Evolutionary conservation across 2,113 vertebrate species (phyloP), one percentile per base, ranked within the genome.

Genomic region (Chaenogobius annularis): DNA sequence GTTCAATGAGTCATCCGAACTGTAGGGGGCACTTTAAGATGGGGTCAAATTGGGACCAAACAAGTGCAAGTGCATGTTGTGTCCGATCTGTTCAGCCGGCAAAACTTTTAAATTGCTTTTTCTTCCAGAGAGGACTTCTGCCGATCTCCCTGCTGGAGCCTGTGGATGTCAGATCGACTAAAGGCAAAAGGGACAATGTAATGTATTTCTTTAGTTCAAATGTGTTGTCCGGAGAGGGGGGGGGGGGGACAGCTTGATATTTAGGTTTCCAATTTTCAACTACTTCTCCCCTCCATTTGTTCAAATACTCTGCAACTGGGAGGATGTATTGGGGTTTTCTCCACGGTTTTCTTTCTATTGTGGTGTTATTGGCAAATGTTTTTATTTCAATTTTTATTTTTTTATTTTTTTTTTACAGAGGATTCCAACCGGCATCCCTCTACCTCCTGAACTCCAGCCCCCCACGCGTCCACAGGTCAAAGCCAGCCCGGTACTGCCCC

Each of bases 121-220:
- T 74, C 74, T 83, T 75, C 19, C 83, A 96, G 96, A 95, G 93
- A 93, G 94, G 95, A 70, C 83, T 82, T 13, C 80, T 96, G 44
- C 96, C 95, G 0, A 79, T 82, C 65, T 90, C 90, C 66, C 80
- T 95, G 73, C 93, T 96, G 40, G 90, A 95, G 56, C 91, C 91
- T 17, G 73, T 71, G 23, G 80, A 84, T n/a, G 76, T 89, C 65
- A 92, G 87, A 31, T 90, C 72, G 8, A 73, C 76, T 52, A 94
- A 91, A 83, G 70, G 68, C 54, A 91, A 89, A 83, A 90, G 83
- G 63, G 81, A 72, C 2, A 84, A 78, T 44, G 92, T 94, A 90
- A 91, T 80, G 82, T 84, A 67, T 37, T 58, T 37, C 7, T 40
- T 19, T n/a, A n/a, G 35, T 17, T 63, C 17, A n/a, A 63, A n/a